Evolutionary conservation across 2,113 vertebrate species (phyloP).

Genomic region (Anguilla rostrata): DNA sequence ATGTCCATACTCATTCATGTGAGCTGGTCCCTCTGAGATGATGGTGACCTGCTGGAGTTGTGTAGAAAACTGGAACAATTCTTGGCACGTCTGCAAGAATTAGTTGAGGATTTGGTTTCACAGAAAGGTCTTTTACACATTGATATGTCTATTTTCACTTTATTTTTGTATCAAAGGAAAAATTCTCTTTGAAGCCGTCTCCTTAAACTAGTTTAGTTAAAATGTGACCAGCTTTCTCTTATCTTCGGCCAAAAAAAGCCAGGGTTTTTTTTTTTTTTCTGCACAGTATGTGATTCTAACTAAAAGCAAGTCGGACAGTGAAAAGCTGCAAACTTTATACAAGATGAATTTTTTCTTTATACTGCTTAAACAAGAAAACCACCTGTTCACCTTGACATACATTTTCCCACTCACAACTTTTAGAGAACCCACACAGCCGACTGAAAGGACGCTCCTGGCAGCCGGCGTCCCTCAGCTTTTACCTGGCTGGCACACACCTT

Average conservation of each 20-base stretch:
- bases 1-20: background rate
- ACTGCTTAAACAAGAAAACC: conserved; percentile 46
- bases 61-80: background rate
- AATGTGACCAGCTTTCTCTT: conserved; percentile 37
- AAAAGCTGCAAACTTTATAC: conserved; percentile 46
- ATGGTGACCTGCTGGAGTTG: background rate
- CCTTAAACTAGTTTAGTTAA: background rate
- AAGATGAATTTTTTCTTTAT: conserved; percentile 32
- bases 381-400: background rate
- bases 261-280: conserved; percentile 46
- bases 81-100: background rate
- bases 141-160: background rate
- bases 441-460: conserved; percentile 41
- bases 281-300: conserved; percentile 59
- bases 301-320: conserved; percentile 63
- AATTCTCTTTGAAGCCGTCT: background rate
- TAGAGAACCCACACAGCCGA: background rate
- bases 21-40: background rate
- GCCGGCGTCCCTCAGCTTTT: conserved; percentile 47
- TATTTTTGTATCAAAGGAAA: background rate
- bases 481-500: conserved; percentile 45
- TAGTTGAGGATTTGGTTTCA: background rate
- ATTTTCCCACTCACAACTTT: background rate
- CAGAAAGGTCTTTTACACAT: background rate
- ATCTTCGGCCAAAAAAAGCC: conserved; percentile 55